Base-by-base conservation (phyloP, 2,797 vertebrate species). In the Luscinia luscinia region DNA sequence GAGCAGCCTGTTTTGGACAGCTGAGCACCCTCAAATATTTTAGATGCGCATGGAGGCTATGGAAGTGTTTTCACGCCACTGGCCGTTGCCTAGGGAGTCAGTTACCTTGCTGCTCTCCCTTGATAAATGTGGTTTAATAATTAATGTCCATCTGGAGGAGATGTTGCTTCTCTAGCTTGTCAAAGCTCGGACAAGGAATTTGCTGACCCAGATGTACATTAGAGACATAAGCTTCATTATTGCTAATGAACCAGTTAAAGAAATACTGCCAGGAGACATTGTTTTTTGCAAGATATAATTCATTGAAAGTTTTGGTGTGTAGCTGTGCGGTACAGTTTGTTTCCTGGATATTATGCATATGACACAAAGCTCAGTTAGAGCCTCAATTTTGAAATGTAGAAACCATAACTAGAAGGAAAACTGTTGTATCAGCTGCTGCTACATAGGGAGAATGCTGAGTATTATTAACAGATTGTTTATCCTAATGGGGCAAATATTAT, bases 101-200 rank as follows among this genome's bases (percentile, higher is more conserved):
- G 43, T 21, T 34, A 54, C 62, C 51, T 78, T 83, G 78, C 55
- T 86, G 49, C 36, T 84, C 40, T 93, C 62, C 45, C 43, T 68
- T 68, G 51, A 52, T 73, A 81, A 68, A 62, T 78, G 32, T 77
- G 49, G 86, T 43, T 94, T 94, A 95, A 94, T 94, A 80, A 94
- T 96, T 91, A 92, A 84, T 87, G 74, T 80, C 38, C 22, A 18
- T 63, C 67, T 86, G 15, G 57, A 79, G 16, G 26, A 94, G 69
- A 69, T 84, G 43, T 75, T 91, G 32, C 54, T 84, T 59, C 59
- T 93, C 23, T 48, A 74, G 41, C 72, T 86, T 74, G 41, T 41
- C 81, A 54, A 64, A 93, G 54, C 38, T 52, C 51, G 75, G 61
- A 36, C 38, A 64, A 93, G 72, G 72, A 87, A 95, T 87, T 68